A percentile compares a stretch with the other conserved stretches of the same genome.
phyloP scores from a whole-genome alignment of 2,888 invertebrate species.

The Folsomia manolachei region DNA sequence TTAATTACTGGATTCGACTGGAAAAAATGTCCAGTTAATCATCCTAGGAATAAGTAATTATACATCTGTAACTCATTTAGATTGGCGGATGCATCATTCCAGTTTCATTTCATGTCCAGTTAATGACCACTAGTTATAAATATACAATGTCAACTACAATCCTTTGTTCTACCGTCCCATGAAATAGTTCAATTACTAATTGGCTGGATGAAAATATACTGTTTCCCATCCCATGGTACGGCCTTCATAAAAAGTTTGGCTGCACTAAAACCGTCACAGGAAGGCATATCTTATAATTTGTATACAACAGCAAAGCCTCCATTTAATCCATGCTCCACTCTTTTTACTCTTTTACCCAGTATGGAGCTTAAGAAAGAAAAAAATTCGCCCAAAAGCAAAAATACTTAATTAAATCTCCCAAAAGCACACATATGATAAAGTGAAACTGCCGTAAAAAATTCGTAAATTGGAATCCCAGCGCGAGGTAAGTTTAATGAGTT shows the following conservation, averaged over 20 bases:
- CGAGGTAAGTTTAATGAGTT: not conserved
- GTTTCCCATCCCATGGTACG: not conserved
- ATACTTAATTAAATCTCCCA: not conserved
- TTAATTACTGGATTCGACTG: not conserved
- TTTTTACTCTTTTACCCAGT: not conserved
- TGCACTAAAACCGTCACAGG: too few species aligned
- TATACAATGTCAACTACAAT: too few species aligned
- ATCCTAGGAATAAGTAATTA: too few species aligned
- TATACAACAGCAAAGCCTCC: too few species aligned
- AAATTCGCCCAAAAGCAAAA: not conserved
- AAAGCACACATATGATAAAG: not conserved
- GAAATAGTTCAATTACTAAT: not conserved
- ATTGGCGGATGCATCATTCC: too few species aligned
- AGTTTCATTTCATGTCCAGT: too few species aligned
- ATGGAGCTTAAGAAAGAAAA: not conserved
- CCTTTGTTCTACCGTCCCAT: not conserved
- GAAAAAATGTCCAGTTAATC: not conserved
- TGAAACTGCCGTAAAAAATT: not conserved
- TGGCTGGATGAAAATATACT: not conserved
- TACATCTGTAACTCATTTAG: too few species aligned
- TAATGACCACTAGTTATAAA: too few species aligned
- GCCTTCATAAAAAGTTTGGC: too few species aligned
- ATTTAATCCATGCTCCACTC: too few species aligned
- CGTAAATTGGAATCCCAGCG: not conserved
- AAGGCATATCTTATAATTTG: too few species aligned